Evolutionary conservation across 1,140 invertebrate species (phyloP).

Genomic region (Olivierus martensii): DNA sequence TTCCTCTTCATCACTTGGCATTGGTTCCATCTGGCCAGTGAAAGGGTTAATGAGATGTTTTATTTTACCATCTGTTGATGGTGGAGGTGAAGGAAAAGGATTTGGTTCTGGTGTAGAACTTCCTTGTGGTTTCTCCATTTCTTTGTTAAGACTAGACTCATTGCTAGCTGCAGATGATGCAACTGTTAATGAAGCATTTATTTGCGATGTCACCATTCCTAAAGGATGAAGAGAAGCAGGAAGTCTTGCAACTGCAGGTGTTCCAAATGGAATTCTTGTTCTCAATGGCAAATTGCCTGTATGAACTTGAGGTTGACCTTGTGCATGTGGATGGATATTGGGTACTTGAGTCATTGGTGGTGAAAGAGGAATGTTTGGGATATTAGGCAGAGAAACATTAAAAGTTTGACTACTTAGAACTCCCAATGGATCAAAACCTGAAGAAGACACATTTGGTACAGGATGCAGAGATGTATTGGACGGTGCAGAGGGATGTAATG

Average conservation of each 20-base stretch:
- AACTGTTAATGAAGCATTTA: too few relatives aligned
- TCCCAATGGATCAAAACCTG: conserved; percentile 9
- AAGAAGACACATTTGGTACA: neutral
- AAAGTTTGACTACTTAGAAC: conserved; percentile 8
- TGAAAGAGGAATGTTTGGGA: neutral
- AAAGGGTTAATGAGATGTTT: conserved; percentile 75
- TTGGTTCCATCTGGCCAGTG: conserved; percentile 68
- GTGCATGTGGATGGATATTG: conserved; percentile 18
- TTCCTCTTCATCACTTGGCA: conserved; percentile 38
- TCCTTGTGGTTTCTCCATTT: conserved; percentile 3
- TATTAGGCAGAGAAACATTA: conserved; percentile 13
- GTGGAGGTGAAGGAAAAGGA: conserved; percentile 19
- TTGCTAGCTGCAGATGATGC: neutral
- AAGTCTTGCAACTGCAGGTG: conserved; percentile 11
- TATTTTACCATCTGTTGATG: conserved; percentile 35
- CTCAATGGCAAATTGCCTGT: conserved; percentile 14
- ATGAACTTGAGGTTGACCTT: conserved; percentile 18
- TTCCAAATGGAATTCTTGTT: conserved; percentile 11
- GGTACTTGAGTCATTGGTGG: conserved; percentile 9
- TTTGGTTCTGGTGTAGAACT: conserved; percentile 15
- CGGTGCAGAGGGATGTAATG: neutral
- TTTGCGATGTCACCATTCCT: too few relatives aligned
- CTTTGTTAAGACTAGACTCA: conserved; percentile 14
- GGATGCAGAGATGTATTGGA: neutral
- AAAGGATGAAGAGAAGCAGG: neutral